Base-by-base conservation (phyloP, 2,113 vertebrate species). In the Calidris pugnax region DNA sequence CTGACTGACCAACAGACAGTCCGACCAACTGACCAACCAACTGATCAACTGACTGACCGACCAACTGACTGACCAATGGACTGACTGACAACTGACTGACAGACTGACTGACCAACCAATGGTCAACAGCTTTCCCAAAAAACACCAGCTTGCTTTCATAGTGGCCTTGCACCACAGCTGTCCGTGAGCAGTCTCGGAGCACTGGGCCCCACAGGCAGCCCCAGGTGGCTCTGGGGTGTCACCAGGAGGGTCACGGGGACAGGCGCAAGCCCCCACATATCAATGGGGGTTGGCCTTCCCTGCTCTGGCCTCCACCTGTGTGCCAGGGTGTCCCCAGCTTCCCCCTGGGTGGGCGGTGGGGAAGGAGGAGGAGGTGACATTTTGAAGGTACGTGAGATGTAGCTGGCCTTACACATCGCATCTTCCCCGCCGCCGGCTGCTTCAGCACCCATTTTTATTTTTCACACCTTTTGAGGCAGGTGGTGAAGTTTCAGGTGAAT, bases 401-500 rank as follows among this genome's bases (percentile, higher is more conserved):
- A 13, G 47, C 2, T 27, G 10, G 23, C 30, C 8, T 88, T 12
- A 5, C 18, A 27, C 17, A 8, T 43, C 43, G 0, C 14, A 5
- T 4, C 5, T 2, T 69, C n/a, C 32, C 64, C n/a, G 66, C 60
- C 0, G 1, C 37, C 1, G 33, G 50, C 73, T 39, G 21, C 37
- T 74, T 73, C 75, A 17, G 22, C 71, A 45, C 43, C 37, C 18
- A 5, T 3, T 47, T 21, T 7, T 8, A 4, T 50, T 81, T 85
- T 57, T 95, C 91, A 69, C 85, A 53, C 33, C 1, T 71, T 39
- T 35, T 33, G 91, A 87, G 48, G 56, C 53, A 56, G 45, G 47
- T 5, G 13, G 47, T 48, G 43, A 55, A 48, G 43, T 64, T 56
- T 60, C 77, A 48, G 72, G 66, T 81, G 4, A 35, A 47, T 10